Evolutionary conservation across 2,888 invertebrate genomes (phyloP).

Genomic region (Polydesmus complanatus): DNA sequence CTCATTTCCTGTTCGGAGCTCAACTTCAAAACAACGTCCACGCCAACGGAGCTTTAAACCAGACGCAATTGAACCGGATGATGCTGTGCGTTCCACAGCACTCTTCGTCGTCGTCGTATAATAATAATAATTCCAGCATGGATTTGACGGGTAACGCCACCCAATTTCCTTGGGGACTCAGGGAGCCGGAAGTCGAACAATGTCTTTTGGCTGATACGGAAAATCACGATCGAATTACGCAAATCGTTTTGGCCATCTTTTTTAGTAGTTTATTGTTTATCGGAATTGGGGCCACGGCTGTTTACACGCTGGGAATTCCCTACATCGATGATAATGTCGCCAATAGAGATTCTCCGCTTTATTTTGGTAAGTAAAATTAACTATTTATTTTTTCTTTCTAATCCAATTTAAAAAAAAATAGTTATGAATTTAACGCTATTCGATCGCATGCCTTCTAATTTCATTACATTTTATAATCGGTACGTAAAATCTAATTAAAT

Average conservation of each 20-base stretch:
- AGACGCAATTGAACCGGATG: conserved; percentile 6
- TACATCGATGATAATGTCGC: conserved; percentile 90
- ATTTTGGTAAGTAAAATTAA: conserved; percentile 63
- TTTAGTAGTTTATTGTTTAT: conserved; percentile 75
- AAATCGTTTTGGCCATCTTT: conserved; percentile 65
- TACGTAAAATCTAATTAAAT: no score
- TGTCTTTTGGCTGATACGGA: conserved; percentile 11
- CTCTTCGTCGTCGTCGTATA: background rate
- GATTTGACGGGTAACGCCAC: background rate
- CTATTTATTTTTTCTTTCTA: background rate
- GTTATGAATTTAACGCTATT: no score
- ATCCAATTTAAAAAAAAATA: background rate
- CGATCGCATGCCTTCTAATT: no score
- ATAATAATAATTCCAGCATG: conserved; percentile 1
- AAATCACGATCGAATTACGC: conserved; percentile 20
- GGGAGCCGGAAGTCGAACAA: conserved; percentile 8
- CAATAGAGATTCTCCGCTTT: conserved; percentile 77
- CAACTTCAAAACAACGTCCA: conserved; percentile 38
- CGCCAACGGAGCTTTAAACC: conserved; percentile 5
- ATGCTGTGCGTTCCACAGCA: conserved; percentile 20
- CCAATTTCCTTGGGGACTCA: background rate
- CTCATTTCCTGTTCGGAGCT: conserved; percentile 70
- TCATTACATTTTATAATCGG: no score
- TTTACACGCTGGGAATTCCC: conserved; percentile 80
- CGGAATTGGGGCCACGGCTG: conserved; percentile 83